Conservation (phyloP, 2,113 vertebrate species). For the Cromileptes altivelis region DNA sequence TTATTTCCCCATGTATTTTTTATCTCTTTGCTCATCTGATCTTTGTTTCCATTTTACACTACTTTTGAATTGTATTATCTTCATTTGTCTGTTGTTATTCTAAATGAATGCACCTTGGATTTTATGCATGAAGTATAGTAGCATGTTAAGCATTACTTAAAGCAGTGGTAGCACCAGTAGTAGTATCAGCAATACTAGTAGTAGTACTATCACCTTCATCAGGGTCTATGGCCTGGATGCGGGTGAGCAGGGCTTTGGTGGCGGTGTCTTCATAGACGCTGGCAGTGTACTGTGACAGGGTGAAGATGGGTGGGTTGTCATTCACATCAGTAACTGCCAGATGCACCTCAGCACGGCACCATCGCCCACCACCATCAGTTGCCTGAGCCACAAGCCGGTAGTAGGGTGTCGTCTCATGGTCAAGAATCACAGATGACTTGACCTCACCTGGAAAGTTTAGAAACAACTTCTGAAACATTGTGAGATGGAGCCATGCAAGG, state of each 20-base stretch:
- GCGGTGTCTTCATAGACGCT: conserved; percentile 96
- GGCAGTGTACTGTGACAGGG: conserved; percentile 86
- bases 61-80: not conserved
- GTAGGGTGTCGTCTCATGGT: conserved; percentile 89
- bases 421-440: conserved; percentile 88
- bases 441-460: conserved; percentile 88
- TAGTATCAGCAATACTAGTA: not conserved
- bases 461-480: not conserved
- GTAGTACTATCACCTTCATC: conserved; percentile 87
- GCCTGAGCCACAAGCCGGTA: conserved; percentile 91
- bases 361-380: conserved; percentile 93
- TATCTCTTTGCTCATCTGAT: not conserved
- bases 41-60: not conserved
- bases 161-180: not conserved
- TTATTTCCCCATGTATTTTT: not conserved
- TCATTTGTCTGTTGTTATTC: not conserved
- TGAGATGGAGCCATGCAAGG: not conserved
- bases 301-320: conserved; percentile 94
- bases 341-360: conserved; percentile 89
- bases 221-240: conserved; percentile 94
- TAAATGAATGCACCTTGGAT: not conserved
- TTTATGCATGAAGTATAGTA: not conserved
- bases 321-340: conserved; percentile 94
- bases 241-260: conserved; percentile 92
- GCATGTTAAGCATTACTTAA: not conserved